Percentiles rank a stretch among this genome's conserved stretches.
Conservation (phyloP, 35 echinoderm and acorn worm species). For the Chiridota heheva region DNA sequence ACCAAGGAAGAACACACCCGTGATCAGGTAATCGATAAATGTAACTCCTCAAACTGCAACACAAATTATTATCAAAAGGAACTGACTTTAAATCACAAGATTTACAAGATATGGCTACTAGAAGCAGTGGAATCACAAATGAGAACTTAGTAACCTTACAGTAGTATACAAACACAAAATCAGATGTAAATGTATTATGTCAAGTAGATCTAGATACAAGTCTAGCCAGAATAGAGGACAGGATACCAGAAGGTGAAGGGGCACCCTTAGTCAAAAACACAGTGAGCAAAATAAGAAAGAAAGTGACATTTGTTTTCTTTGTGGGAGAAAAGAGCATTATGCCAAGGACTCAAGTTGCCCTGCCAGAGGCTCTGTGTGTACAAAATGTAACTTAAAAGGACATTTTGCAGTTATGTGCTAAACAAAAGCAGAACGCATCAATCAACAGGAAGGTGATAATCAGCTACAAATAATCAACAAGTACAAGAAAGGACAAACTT, state of each 20-base stretch:
- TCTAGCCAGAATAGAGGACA: constrained; percentile 2
- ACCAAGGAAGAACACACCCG: constrained; percentile 6
- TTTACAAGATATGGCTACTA: neutral
- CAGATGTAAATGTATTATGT: constrained; percentile 14
- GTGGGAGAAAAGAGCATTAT: neutral
- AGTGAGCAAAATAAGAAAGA: too few species aligned
- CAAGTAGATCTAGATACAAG: neutral
- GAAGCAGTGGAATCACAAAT: constrained; percentile 2
- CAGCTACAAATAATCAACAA: constrained; percentile 1
- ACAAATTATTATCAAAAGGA: constrained; percentile 1
- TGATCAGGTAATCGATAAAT: constrained; percentile 4
- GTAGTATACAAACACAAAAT: constrained; percentile 9
- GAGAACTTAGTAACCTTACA: neutral
- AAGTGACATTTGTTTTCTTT: constrained; percentile 21
- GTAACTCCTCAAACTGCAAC: neutral
- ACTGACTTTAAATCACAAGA: constrained; percentile 1
- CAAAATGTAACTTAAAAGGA: constrained; percentile 2
- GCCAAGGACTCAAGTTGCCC: constrained; percentile 6
- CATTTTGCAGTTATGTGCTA: constrained; percentile 3
- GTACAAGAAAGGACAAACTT: neutral
- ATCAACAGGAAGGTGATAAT: neutral
- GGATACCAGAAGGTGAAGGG: neutral
- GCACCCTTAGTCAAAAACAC: neutral
- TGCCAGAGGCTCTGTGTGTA: neutral
- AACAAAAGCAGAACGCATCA: constrained; percentile 5